Evolutionary conservation across 2,888 invertebrate genomes (phyloP), one percentile per base, ranked within the genome.

Genomic region (Pomacea canaliculata): DNA sequence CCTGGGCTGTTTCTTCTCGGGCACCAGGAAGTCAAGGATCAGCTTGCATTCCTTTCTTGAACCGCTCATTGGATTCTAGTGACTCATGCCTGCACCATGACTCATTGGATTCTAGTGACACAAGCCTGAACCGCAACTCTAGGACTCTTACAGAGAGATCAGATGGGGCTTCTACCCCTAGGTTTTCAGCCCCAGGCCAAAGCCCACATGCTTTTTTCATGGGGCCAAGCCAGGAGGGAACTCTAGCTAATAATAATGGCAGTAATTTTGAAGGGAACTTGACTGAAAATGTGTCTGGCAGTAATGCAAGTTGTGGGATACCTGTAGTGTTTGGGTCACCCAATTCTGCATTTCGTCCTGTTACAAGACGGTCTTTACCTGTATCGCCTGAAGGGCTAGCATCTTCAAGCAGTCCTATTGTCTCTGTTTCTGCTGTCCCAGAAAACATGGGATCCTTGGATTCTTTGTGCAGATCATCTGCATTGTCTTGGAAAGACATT

Each of bases 271-370:
- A 5, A 27, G 68, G 68, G 27, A 37, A 46, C 19, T 13, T 46
- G 27, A 46, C 2, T 13, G 48, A 19, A 12, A 23, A n/a, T 19
- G 19, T 27, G 2, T 63, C 63, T 19, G 2, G 23, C 19, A n/a
- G 51, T 56, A 16, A 16, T 56, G 16, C 51, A 56, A 19, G 37
- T 68, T 9, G 68, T 27, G 12, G 23, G 9, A 19, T 27, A 37
- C 68, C 68, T 68, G 37, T 68, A 46, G 9, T 12, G 8, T 68
- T 80, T 51, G 78, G 78, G 19, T 80, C 80, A 9, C 70, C 80
- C 8, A 59, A 65, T n/a, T 81, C 81, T 51, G 81, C 81, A n/a
- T 81, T 81, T 60, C 71, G 78, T 23, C 81, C 81, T 19, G 81
- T 81, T 37, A 67, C 67, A 46, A 73, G 62, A 65, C 65, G 73